Evolutionary conservation across 2,113 vertebrate species (phyloP), one percentile per base, ranked within the genome.

Genomic region (Mesocricetus auratus): DNA sequence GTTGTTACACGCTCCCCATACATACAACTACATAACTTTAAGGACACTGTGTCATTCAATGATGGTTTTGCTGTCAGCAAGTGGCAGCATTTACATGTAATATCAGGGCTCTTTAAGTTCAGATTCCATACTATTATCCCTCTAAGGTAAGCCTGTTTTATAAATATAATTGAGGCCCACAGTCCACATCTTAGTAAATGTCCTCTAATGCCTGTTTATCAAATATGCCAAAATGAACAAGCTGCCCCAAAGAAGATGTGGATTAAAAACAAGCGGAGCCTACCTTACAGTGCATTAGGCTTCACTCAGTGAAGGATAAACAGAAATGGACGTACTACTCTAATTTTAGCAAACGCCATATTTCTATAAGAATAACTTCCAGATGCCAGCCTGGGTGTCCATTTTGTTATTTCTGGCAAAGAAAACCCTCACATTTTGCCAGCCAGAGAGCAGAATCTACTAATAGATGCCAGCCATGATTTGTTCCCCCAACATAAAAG

Each of bases 361-460:
- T 96, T 97, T 97, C 94, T 97, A 95, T 96, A 96, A 94, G 94
- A 97, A 97, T 96, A 96, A 97, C 68, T 98, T 97, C 97, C 97
- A 97, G 97, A 97, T 97, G 96, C 86, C 95, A 93, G 93, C 39
- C 79, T 90, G 60, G 93, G 94, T 96, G 96, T 97, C 93, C 95
- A 96, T 97, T 97, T 96, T 97, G 94, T 94, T 98, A 96, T 97
- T 97, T 97, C 96, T 97, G 96, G 97, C 96, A 95, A 93, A 91
- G 95, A 85, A 86, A 96, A 85, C 78, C 91, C 94, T 95, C 73
- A 86, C 93, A 97, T 97, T 95, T 97, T 97, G 96, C 96, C 95
- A 96, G 89, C 95, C 95, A n/a, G 81, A 95, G 47, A 97, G 58
- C 89, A 97, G 91, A 95, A 93, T 96, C 62, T 83, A 94, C 96